Evolutionary conservation across 2,888 invertebrate species (phyloP), one percentile per base, ranked within the genome.

Genomic region (Dendrolimus houi): DNA sequence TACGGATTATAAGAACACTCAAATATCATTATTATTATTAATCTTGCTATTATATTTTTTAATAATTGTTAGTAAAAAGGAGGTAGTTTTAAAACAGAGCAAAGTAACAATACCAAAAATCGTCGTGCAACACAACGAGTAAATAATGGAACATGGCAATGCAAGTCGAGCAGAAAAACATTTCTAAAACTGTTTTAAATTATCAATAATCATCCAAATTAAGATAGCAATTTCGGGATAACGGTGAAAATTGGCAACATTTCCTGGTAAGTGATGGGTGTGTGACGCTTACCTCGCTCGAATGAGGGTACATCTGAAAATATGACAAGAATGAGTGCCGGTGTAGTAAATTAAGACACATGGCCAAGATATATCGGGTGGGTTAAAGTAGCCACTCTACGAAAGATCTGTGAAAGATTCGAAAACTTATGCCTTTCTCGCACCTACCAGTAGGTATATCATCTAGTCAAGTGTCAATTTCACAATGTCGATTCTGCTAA

Each of bases 301-400:
- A 81, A 75, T 69, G 83, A 77, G 64, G 86, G 77, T 62, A 79
- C 74, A 85, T 87, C 89, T 89, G 88, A 83, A 88, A 88, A 83
- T 75, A 84, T 82, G 82, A 72, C 70, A 79, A 76, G 63, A 65
- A 69, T 87, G 82, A 83, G 80, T 85, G 78, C 9, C 47, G 3
- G 12, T 47, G 47, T 9, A 10, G 12, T 10, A 8, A 47, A 12
- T 47, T 10, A 10, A 12, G 9, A 47, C 47, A 47, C 47, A 47
- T 12, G 9, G 12, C 47, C 47, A 47, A 47, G 47, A 47, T 47
- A 29, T 29, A 29, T 29, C 29, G 6, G 6, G 29, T 2, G 29
- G 29, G 3, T 29, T 29, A 29, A 29, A 29, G 6, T 29, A 29
- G 29, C 6, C 6, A 29, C 29, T 29, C 29, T 29, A 6, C 29